These are phyloP conservation scores for Harpagifer antarcticus DNA, from an alignment of 2,797 vertebrate genomes.

Conservation along the genomic window DNA sequence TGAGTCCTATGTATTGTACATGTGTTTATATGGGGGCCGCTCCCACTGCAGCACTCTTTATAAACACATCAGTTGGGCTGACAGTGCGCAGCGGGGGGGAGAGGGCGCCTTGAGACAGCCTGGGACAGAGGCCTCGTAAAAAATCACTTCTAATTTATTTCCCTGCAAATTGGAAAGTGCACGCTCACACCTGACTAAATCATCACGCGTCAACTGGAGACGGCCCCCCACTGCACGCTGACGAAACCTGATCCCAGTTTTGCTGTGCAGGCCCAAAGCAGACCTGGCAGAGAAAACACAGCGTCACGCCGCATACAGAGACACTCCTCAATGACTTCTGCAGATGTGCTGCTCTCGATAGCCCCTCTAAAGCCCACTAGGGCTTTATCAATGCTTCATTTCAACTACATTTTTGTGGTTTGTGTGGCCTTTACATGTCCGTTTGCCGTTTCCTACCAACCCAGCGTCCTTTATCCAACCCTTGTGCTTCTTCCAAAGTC, in stretches of 20 bases:
- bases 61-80: constrained; percentile 98
- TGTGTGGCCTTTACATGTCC: constrained; percentile 65
- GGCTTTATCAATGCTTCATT: constrained; percentile 83
- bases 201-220: constrained; percentile 99
- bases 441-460: constrained; percentile 49
- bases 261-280: constrained; percentile 89
- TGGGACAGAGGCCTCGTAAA: constrained; percentile 92
- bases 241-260: constrained; percentile 97
- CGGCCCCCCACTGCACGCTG: constrained; percentile 94
- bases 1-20: constrained; percentile 27
- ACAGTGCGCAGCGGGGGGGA: constrained; percentile 87
- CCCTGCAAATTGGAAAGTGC: constrained; percentile 99
- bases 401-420: constrained; percentile 61
- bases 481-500: constrained; percentile 24
- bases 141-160: constrained; percentile 99
- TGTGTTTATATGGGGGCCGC: constrained; percentile 54
- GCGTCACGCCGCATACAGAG: constrained; percentile 71
- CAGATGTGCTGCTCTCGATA: constrained; percentile 90
- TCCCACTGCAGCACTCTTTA: constrained; percentile 87
- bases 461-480: constrained; percentile 30
- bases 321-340: constrained; percentile 92
- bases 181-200: constrained; percentile 99
- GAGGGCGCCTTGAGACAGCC: constrained; percentile 83
- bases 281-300: constrained; percentile 89
- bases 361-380: constrained; percentile 71